Evolutionary conservation across 37 sponge, comb jelly and placozoan genomes (phyloP), one percentile per base, ranked within the genome.

Genomic region (Spongilla lacustris): DNA sequence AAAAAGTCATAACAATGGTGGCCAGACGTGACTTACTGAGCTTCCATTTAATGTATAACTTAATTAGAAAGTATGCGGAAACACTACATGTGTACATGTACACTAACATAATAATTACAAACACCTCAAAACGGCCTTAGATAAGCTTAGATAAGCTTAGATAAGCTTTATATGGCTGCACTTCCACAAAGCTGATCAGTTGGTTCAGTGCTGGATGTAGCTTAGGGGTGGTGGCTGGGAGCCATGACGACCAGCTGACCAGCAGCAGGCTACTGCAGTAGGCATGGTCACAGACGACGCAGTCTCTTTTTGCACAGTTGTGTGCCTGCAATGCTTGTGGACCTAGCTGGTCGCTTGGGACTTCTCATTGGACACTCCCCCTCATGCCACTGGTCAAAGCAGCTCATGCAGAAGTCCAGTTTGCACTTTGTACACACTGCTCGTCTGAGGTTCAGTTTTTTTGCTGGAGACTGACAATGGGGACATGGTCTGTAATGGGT

Each of bases 371-470:
- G 25, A 35, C 87, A 86, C 74, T 80, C 79, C 28, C 73, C 81
- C 35, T 80, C 67, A 67, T 86, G 87, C 66, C 73, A 80, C n/a
- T 25, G 37, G 19, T 36, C 72, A 26, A 86, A 80, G 38, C 87
- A 86, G 22, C 17, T 35, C 34, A n/a, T 24, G 31, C 87, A 86
- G 38, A 80, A 86, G 30, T 86, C 81, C 50, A 66, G 66, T 17
- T 49, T 33, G 34, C 87, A 86, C 21, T 80, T 79, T 6, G 73
- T 73, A 74, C 87, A 86, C 67, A 67, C 67, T 35, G 87, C 81
- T 49, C 87, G 37, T 30, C 81, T 71, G 21, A 73, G 87, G 37
- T 86, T 80, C 28, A 86, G 80, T 41, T 80, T 30, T 31, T 73
- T 79, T 6, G 87, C 79, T 24, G 87, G 74, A 9, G 87, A 79